phyloP scores from a whole-genome alignment of 2,888 invertebrate species.

The Melitaea athalia region DNA sequence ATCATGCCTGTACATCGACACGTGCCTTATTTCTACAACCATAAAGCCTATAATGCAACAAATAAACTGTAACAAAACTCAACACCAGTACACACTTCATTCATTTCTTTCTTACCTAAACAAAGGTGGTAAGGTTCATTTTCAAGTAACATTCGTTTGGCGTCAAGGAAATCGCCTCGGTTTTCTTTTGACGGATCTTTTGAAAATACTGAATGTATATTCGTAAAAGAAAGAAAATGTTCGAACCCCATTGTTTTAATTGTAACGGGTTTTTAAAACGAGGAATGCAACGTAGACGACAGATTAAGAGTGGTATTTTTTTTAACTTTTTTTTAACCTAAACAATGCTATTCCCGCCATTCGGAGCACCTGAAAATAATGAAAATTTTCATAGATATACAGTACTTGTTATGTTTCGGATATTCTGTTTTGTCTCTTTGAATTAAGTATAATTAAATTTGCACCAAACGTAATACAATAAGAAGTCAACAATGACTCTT shows the following conservation, averaged over 20 bases:
- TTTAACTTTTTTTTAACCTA: constrained; percentile 7
- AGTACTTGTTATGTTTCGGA: not conserved
- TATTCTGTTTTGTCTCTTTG: not conserved
- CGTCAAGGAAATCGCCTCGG: constrained; percentile 44
- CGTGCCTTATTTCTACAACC: constrained; percentile 41
- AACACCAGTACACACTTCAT: constrained; percentile 39
- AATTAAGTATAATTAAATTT: not conserved
- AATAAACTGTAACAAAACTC: constrained; percentile 31
- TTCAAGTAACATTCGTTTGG: constrained; percentile 26
- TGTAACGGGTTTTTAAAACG: constrained; percentile 33
- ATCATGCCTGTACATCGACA: constrained; percentile 38
- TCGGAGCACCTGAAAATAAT: constrained; percentile 13
- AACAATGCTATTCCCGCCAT: constrained; percentile 9
- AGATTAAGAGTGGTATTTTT: constrained; percentile 4
- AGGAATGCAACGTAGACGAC: constrained; percentile 22
- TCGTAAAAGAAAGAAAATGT: constrained; percentile 49
- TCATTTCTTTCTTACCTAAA: constrained; percentile 28
- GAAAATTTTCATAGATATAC: not conserved
- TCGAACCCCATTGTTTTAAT: constrained; percentile 40
- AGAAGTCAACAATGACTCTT: not conserved
- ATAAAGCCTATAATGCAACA: constrained; percentile 49
- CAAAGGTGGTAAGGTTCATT: constrained; percentile 33
- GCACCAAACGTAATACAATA: not conserved
- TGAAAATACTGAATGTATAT: constrained; percentile 49
- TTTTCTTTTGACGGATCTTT: constrained; percentile 57